Base-by-base conservation (phyloP, 2,113 vertebrate genomes). In the Microtus pennsylvanicus region DNA sequence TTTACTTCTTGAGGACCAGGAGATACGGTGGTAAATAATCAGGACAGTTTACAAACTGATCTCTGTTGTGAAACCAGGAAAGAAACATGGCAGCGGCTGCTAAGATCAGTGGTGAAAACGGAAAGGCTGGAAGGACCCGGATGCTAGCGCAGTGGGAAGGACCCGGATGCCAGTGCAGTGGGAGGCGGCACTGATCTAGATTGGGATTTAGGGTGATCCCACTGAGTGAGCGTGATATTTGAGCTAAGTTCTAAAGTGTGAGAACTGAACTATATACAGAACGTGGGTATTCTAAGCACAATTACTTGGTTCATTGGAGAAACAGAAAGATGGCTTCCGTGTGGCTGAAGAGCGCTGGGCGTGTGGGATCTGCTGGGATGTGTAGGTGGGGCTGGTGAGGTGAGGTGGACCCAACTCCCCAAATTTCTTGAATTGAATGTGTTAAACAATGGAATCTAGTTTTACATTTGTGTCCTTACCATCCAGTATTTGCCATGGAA, bases 51-150 rank as follows among this genome's bases (percentile, higher is more conserved):
- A 81, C 65, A 58, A 69, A 87, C 50, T 47, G 38, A 70, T 86
- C 13, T 58, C 38, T 92, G 80, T 30, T 63, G 70, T 81, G 78
- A 87, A 81, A 81, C 65, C 70, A 96, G 72, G 47, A 89, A 94
- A 63, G 42, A 94, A 58, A n/a, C 47, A 61, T 61, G 45, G 70
- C 42, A 89, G 33, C 33, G 30, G 77, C 50, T 63, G 67, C 78
- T 82, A 81, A 85, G 47, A 47, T 38, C 13, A 16, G 5, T 10
- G 28, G 47, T 75, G 69, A 74, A 67, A 72, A 21, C 26, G 50
- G 50, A 74, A 92, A 76, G 74, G 33, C 78, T 63, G 12, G 47
- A 28, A 50, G 72, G 55, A 22, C 28, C 24, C 69, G 47, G 52
- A 76, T 61, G 76, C 11, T 63, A 50, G 5, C 77, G 22, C 22